Evolutionary conservation across 2,113 vertebrate genomes (phyloP).

Genomic region (Lampris megalopsis): DNA sequence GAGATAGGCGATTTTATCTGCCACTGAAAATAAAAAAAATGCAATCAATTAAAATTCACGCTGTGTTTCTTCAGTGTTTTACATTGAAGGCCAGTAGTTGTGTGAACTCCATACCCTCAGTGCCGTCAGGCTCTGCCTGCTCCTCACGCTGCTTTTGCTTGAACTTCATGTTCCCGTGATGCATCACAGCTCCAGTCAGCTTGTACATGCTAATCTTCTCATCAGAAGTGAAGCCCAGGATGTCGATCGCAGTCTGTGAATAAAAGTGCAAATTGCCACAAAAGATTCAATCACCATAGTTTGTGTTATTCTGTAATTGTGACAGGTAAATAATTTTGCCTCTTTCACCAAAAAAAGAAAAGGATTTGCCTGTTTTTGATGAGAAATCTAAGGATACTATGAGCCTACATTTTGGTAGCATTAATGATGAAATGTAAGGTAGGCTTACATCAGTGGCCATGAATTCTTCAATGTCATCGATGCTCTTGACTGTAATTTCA

Average conservation of each 20-base stretch:
- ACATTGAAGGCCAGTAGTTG: not conserved
- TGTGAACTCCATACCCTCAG: constrained; percentile 82
- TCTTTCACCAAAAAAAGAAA: too few relatives aligned
- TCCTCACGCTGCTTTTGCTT: constrained; percentile 93
- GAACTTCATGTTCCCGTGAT: constrained; percentile 95
- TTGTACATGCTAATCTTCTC: constrained; percentile 89
- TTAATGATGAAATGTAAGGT: not conserved
- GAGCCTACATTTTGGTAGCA: not conserved
- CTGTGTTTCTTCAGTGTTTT: too few relatives aligned
- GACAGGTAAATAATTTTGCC: too few relatives aligned
- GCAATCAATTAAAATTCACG: not conserved
- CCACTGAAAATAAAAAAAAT: constrained; percentile 64
- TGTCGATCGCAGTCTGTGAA: constrained; percentile 80
- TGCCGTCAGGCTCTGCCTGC: constrained; percentile 91
- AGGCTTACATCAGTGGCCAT: constrained; percentile 70
- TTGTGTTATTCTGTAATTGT: too few relatives aligned
- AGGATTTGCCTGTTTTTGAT: too few relatives aligned
- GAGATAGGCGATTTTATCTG: constrained; percentile 84
- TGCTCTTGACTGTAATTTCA: constrained; percentile 76
- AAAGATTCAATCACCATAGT: not conserved
- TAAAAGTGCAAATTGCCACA: constrained; percentile 1
- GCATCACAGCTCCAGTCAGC: constrained; percentile 90
- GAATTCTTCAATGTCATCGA: constrained; percentile 74
- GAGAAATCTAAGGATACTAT: too few relatives aligned
- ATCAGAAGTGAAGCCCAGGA: constrained; percentile 85